Evolutionary conservation across 2,888 invertebrate species (phyloP).

Genomic region (Pandemis heparana): DNA sequence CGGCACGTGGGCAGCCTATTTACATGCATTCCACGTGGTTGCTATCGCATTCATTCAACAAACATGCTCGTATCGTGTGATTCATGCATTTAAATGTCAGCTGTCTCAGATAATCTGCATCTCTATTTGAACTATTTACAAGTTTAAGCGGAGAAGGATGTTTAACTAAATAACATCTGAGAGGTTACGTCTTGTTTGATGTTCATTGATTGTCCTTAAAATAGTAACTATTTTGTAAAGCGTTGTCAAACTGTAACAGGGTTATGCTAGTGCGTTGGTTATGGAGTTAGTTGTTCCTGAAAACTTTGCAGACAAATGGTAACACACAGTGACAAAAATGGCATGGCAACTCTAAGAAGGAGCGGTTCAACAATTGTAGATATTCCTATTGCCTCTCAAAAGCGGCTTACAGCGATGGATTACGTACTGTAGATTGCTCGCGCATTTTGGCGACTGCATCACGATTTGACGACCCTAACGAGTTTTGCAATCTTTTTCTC

Average conservation of each 20-base stretch:
- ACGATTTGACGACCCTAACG: no score
- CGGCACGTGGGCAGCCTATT: slow-evolving; percentile 40
- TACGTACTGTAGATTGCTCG: no score
- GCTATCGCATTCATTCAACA: slow-evolving; percentile 34
- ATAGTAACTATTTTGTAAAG: slow-evolving; percentile 44
- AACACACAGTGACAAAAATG: no score
- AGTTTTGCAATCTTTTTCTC: no score
- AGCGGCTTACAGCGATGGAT: no score
- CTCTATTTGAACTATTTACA: slow-evolving; percentile 35
- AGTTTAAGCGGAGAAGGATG: slow-evolving; percentile 16
- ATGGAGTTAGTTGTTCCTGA: not conserved
- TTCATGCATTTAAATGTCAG: slow-evolving; percentile 42
- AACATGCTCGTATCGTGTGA: slow-evolving; percentile 32
- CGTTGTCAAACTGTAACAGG: not conserved
- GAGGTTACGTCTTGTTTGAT: slow-evolving; percentile 20
- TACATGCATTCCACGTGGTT: slow-evolving; percentile 41
- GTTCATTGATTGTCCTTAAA: slow-evolving; percentile 48
- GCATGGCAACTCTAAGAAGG: no score
- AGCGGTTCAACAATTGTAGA: no score
- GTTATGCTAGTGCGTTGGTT: not conserved
- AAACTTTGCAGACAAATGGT: no score
- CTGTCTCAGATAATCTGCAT: slow-evolving; percentile 35
- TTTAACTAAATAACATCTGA: slow-evolving; percentile 30
- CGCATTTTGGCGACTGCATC: no score
- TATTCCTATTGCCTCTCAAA: no score